phyloP scores from a whole-genome alignment of 2,888 invertebrate species.

The Laspeyria flexula region DNA sequence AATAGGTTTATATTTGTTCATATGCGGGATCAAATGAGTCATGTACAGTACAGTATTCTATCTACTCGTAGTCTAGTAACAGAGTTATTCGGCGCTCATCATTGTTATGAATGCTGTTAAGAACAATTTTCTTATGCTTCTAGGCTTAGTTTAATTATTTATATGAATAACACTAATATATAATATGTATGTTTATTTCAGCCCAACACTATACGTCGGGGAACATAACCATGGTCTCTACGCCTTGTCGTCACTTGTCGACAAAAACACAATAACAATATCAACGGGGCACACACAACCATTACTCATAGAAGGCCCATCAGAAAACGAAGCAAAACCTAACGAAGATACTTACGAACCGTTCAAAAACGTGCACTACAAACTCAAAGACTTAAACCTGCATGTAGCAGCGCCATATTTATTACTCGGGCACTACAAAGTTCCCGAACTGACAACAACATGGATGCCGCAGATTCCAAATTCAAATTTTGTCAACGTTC shows the following conservation, averaged over 20 bases:
- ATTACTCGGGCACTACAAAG: conserved; percentile 89
- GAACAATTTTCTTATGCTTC: too few relatives aligned
- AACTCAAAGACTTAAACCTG: conserved; percentile 73
- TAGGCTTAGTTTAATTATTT: too few relatives aligned
- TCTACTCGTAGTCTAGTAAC: too few relatives aligned
- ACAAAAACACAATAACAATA: conserved; percentile 95
- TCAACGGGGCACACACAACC: conserved; percentile 89
- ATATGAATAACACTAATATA: neutral
- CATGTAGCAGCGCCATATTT: conserved; percentile 79
- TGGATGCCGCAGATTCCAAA: conserved; percentile 78
- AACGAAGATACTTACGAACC: conserved; percentile 76
- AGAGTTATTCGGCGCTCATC: too few relatives aligned
- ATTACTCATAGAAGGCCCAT: conserved; percentile 91
- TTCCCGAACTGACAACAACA: conserved; percentile 86
- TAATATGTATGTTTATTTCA: conserved; percentile 70
- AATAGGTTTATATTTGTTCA: too few relatives aligned
- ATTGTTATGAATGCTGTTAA: too few relatives aligned
- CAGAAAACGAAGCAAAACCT: conserved; percentile 50
- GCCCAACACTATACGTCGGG: conserved; percentile 97
- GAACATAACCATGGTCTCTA: conserved; percentile 94
- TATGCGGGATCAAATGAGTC: too few relatives aligned
- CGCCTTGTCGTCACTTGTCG: conserved; percentile 96
- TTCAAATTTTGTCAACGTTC: conserved; percentile 61
- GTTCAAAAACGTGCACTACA: conserved; percentile 79
- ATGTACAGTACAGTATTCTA: too few relatives aligned